Evolutionary conservation across 2,113 vertebrate species (phyloP).

Genomic region (Ageneiosus marmoratus): DNA sequence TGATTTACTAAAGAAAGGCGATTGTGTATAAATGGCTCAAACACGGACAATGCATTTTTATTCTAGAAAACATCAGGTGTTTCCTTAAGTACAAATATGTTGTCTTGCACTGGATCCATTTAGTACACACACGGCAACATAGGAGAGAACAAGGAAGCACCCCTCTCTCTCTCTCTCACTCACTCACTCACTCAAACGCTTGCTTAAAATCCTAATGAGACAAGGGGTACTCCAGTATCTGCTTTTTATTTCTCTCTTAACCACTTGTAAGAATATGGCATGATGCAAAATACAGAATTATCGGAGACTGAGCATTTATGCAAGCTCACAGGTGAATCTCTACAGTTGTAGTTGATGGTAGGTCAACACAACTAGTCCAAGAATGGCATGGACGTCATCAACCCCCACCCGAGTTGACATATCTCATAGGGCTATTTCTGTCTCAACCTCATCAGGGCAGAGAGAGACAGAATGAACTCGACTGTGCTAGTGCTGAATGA

Average conservation of each 20-base stretch:
- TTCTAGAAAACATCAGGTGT: neutral
- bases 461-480: conserved; percentile 57
- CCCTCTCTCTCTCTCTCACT: neutral
- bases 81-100: too few relatives aligned
- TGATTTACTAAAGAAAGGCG: neutral
- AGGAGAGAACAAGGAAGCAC: neutral
- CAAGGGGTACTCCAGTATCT: neutral
- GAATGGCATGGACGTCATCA: conserved; percentile 59
- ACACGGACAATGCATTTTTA: neutral
- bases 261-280: neutral
- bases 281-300: neutral
- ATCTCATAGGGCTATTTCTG: conserved; percentile 71
- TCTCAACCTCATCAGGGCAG: conserved; percentile 50
- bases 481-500: neutral
- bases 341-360: conserved; percentile 1
- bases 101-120: too few relatives aligned
- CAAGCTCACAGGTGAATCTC: conserved; percentile 37
- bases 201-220: neutral
- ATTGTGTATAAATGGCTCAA: neutral
- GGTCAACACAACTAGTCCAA: conserved; percentile 45
- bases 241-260: neutral
- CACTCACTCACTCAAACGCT: neutral
- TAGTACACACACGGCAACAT: neutral
- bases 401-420: conserved; percentile 59
- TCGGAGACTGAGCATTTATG: conserved; percentile 37